Percentiles rank a stretch among this genome's conserved stretches.
Conservation (phyloP, 2,888 invertebrate species). For the Melinopterus prodromus region DNA sequence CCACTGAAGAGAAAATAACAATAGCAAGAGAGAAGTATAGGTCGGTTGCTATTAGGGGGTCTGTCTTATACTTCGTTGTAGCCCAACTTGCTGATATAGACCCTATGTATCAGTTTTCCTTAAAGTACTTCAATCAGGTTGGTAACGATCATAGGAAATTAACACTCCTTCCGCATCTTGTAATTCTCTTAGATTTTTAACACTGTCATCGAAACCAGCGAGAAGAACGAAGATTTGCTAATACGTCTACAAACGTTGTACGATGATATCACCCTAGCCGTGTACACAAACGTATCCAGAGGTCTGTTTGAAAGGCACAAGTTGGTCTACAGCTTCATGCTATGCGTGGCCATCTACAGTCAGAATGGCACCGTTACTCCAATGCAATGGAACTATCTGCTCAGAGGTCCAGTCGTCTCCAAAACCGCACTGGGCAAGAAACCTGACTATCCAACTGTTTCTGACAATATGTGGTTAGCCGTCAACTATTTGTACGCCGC, state of each 20-base stretch:
- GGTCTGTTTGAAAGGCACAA: constrained; percentile 93
- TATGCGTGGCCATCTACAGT: constrained; percentile 78
- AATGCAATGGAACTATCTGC: constrained; percentile 79
- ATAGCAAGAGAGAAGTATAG: constrained; percentile 87
- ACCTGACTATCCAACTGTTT: constrained; percentile 68
- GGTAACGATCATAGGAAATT: neutral
- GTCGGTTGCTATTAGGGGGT: constrained; percentile 85
- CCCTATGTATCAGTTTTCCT: constrained; percentile 95
- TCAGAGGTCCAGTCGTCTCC: constrained; percentile 75
- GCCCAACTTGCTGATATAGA: constrained; percentile 89
- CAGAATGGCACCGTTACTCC: constrained; percentile 68
- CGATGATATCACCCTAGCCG: constrained; percentile 79
- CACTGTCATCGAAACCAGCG: constrained; percentile 79
- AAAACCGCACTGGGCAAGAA: constrained; percentile 64
- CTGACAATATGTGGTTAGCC: constrained; percentile 75
- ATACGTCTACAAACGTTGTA: constrained; percentile 74
- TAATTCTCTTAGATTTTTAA: constrained; percentile 73
- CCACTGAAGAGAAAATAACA: constrained; percentile 86
- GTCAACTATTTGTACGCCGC: constrained; percentile 69
- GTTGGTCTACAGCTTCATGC: constrained; percentile 85
- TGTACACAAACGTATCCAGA: constrained; percentile 88
- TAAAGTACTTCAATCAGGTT: constrained; percentile 76
- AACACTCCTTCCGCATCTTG: neutral
- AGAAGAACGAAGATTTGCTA: constrained; percentile 71
- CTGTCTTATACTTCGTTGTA: constrained; percentile 90